phyloP scores from a whole-genome alignment of 2,888 invertebrate species.

The Drosophila colorata region DNA sequence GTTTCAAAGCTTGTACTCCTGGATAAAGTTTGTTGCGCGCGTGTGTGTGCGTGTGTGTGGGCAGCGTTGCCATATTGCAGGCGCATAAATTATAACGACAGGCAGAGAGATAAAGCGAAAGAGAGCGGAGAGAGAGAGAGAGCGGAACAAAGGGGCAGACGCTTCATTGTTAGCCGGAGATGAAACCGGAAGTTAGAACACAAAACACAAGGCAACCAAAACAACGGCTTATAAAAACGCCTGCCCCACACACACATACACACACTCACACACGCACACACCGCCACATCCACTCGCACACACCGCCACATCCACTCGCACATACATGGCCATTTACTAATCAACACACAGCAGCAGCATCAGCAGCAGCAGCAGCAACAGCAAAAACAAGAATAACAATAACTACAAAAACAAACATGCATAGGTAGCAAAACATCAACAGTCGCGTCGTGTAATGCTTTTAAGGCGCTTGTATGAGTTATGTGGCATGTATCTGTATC shows the following conservation, averaged over 20 bases:
- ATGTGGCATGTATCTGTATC: slow-evolving; percentile 23
- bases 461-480: slow-evolving; percentile 62
- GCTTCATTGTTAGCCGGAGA: slow-evolving; percentile 74
- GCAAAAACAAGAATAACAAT: slow-evolving; percentile 45
- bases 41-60: slow-evolving; percentile 22
- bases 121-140: slow-evolving; percentile 12
- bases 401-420: slow-evolving; percentile 55
- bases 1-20: slow-evolving; percentile 55
- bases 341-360: slow-evolving; percentile 57
- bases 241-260: slow-evolving; percentile 33
- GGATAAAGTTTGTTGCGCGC: slow-evolving; percentile 59
- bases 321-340: slow-evolving; percentile 66
- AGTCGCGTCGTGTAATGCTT: slow-evolving; percentile 68
- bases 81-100: slow-evolving; percentile 74
- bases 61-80: slow-evolving; percentile 77
- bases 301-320: too few relatives aligned
- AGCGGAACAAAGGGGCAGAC: slow-evolving; percentile 41
- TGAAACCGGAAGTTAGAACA: slow-evolving; percentile 75
- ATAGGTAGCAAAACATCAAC: slow-evolving; percentile 61
- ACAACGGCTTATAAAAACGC: slow-evolving; percentile 73
- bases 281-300: slow-evolving; percentile 29
- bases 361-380: slow-evolving; percentile 45
- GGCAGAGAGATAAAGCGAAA: slow-evolving; percentile 33
- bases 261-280: slow-evolving; percentile 18
- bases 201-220: slow-evolving; percentile 64